Base-by-base conservation (phyloP, 2,113 vertebrate species). In the Hypocryptadius cinnamomeus region DNA sequence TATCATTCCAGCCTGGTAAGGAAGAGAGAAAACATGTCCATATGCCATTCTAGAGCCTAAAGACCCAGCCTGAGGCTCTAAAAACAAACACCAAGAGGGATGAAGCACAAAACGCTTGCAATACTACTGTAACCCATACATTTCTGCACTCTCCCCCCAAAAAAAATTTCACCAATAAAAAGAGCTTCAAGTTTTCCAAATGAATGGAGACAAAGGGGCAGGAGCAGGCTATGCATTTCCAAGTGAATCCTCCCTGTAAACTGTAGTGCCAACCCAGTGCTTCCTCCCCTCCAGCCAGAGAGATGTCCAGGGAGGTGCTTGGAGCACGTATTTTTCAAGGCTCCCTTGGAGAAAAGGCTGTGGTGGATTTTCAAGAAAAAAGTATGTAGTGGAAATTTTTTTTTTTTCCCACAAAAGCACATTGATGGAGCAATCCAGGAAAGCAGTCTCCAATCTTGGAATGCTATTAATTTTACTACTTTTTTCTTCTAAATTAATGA, bases 1-100 rank as follows among this genome's bases (percentile, higher is more conserved):
- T 94, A 99, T 99, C 98, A 99, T 99, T 74, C 99, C 99, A 89
- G 99, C 99, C 99, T 99, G 96, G 72, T 76, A 48, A 95, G 63
- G 92, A 91, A 96, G 54, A 96, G 57, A 86, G 13, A 71, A 53
- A 81, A 27, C 35, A 79, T 0, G 28, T 8, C 45, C 14, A 24
- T 8, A 47, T 2, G 33, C 50, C 61, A 92, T 30, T 61, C 5
- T 2, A 76, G 42, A 74, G 54, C 25, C 70, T 22, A 0, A 42
- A 65, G n/a, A 66, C 25, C 20, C 9, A 18, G 16, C 31, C 54
- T 10, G 35, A 59, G 12, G 56, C 35, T 53, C 57, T 20, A 53
- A 60, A 57, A 66, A n/a, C 51, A 63, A 66, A 2, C 2, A 54
- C 6, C 30, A 18, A 42, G 27, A 61, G 20, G 28, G 30, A 42